These are phyloP conservation scores for Dendrolimus kikuchii DNA, from an alignment of 1,140 invertebrate species.

Conservation along the genomic window DNA sequence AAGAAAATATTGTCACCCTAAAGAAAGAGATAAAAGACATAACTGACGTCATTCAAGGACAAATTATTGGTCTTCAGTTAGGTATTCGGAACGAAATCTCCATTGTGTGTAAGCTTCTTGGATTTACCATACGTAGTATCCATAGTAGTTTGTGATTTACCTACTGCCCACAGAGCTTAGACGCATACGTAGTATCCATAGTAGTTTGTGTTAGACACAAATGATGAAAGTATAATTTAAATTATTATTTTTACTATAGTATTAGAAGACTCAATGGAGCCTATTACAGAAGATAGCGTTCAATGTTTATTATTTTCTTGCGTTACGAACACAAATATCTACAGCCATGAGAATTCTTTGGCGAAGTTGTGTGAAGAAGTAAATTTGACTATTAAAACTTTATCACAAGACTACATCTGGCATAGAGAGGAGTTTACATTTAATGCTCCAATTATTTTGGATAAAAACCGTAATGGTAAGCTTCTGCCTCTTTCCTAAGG, in stretches of 20 bases:
- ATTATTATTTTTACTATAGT: too few species aligned
- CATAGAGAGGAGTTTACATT: slow-evolving; percentile 54
- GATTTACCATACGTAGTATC: too few species aligned
- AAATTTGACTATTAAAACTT: slow-evolving; percentile 52
- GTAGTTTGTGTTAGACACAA: background rate
- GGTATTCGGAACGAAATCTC: too few species aligned
- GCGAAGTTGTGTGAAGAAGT: slow-evolving; percentile 53
- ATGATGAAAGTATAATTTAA: background rate
- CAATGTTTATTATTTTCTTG: slow-evolving; percentile 37
- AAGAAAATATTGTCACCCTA: too few species aligned
- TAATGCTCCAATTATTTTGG: slow-evolving; percentile 22
- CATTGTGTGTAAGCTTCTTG: too few species aligned
- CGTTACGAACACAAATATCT: background rate
- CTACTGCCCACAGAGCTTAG: too few species aligned
- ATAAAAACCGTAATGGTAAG: slow-evolving; percentile 23
- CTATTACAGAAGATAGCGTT: slow-evolving; percentile 39
- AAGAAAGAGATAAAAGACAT: too few species aligned
- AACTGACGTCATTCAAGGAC: too few species aligned
- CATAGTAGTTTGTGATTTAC: too few species aligned
- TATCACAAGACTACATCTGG: slow-evolving; percentile 68
- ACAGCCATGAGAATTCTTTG: slow-evolving; percentile 36
- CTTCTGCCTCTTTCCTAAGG: background rate
- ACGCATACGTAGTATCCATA: too few species aligned
- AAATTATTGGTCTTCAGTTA: too few species aligned
- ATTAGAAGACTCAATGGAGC: background rate